Percentiles rank a stretch among this genome's conserved stretches.
Conservation (phyloP, 1,140 invertebrate genomes). For the Apocrypta bakeri region DNA sequence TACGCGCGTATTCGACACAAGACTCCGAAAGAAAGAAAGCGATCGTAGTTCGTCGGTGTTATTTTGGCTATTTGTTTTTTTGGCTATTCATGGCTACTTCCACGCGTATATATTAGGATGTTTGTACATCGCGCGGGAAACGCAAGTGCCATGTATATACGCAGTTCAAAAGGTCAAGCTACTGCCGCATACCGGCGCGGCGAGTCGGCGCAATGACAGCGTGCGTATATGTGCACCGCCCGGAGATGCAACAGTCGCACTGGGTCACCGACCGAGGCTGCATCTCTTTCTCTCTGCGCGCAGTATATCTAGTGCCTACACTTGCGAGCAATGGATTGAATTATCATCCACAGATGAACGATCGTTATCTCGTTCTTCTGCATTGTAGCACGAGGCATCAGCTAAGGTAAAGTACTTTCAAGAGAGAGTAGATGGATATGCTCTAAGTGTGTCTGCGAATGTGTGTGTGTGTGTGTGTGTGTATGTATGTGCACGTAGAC, state of each 20-base stretch:
- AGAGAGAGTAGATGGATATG: not conserved
- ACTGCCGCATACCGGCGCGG: not conserved
- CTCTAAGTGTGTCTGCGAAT: no score
- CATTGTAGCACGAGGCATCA: not conserved
- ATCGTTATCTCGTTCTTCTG: not conserved
- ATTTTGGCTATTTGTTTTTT: no score
- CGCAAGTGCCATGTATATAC: not conserved
- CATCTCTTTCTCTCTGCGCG: not conserved
- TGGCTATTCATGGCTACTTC: no score
- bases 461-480: no score
- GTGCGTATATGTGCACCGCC: not conserved
- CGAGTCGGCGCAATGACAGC: not conserved
- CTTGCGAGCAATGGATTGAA: not conserved
- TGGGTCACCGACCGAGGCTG: not conserved
- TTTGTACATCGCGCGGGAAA: not conserved
- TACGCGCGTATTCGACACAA: not conserved
- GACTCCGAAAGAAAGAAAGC: not conserved
- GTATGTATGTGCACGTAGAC: not conserved
- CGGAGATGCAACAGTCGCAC: not conserved
- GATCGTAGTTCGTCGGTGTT: no score
- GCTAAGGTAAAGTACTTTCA: not conserved
- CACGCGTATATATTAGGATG: not conserved
- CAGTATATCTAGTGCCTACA: not conserved
- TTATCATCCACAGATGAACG: not conserved
- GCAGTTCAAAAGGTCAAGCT: not conserved